phyloP scores from a whole-genome alignment of 2,113 vertebrate genomes.

The Poecilia latipinna region DNA sequence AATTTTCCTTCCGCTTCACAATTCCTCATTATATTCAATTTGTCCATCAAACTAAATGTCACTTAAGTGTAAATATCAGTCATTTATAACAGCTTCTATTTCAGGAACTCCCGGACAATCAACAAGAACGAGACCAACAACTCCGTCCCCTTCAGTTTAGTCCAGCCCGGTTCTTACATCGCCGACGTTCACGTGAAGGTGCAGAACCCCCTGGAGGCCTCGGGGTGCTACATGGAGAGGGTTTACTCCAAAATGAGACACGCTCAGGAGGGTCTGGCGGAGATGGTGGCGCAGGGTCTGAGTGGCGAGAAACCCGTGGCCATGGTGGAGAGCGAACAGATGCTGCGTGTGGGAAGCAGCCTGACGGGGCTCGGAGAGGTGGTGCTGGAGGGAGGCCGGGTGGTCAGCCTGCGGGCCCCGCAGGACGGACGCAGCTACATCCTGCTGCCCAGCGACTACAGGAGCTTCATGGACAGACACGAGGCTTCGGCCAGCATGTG shows the following conservation, averaged over 20 bases:
- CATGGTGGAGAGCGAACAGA: constrained; percentile 71
- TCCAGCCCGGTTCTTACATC: constrained; percentile 57
- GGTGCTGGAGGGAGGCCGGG: constrained; percentile 71
- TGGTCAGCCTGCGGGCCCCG: constrained; percentile 75
- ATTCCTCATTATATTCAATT: background rate
- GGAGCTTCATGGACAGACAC: constrained; percentile 74
- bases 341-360: constrained; percentile 73
- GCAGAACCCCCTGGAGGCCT: constrained; percentile 71
- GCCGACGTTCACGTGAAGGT: constrained; percentile 66
- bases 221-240: constrained; percentile 68
- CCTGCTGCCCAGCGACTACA: constrained; percentile 68
- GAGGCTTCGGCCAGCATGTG: constrained; percentile 72
- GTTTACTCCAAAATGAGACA: constrained; percentile 58
- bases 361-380: constrained; percentile 81
- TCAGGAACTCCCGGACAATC: constrained; percentile 63
- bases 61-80: background rate
- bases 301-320: constrained; percentile 68
- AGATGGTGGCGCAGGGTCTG: constrained; percentile 57
- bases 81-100: background rate
- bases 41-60: background rate
- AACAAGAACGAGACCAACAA: constrained; percentile 73
- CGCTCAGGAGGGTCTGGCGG: constrained; percentile 59
- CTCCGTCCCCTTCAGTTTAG: constrained; percentile 76
- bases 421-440: constrained; percentile 69
- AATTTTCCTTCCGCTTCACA: background rate